Conservation (phyloP, 2,888 invertebrate species). For the Achlya flavicornis region DNA sequence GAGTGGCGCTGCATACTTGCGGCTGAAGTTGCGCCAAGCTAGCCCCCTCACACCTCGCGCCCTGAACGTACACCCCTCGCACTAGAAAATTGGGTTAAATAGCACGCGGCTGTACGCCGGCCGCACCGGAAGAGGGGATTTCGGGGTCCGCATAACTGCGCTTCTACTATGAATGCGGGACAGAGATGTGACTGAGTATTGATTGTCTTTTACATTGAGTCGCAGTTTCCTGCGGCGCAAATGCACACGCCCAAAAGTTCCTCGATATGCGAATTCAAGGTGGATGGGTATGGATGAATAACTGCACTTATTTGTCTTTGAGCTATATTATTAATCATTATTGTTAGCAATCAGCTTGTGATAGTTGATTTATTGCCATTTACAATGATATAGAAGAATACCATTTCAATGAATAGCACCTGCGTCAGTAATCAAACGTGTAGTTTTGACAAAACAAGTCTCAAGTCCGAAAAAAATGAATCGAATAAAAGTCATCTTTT, state of each 20-base stretch:
- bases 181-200: conserved; percentile 80
- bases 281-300: no score
- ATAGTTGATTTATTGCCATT: no score
- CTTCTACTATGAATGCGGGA: conserved; percentile 78
- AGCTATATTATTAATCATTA: no score
- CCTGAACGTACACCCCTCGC: conserved; percentile 69
- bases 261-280: background rate
- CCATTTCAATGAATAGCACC: no score
- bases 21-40: conserved; percentile 68
- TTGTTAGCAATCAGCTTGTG: no score
- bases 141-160: conserved; percentile 75
- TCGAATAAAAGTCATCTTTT: no score
- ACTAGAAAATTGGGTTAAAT: conserved; percentile 83
- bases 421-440: no score
- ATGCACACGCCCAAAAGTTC: conserved; percentile 23
- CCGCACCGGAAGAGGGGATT: conserved; percentile 78
- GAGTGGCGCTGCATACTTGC: conserved; percentile 71
- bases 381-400: no score
- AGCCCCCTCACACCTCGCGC: conserved; percentile 58
- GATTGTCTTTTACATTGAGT: conserved; percentile 74
- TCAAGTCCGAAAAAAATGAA: no score
- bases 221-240: conserved; percentile 57
- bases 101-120: conserved; percentile 76
- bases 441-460: no score
- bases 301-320: no score